A percentile compares a stretch with the other conserved stretches of the same genome.
Conservation (phyloP, 2,113 vertebrate species). For the Machaerirhynchus nigripectus region DNA sequence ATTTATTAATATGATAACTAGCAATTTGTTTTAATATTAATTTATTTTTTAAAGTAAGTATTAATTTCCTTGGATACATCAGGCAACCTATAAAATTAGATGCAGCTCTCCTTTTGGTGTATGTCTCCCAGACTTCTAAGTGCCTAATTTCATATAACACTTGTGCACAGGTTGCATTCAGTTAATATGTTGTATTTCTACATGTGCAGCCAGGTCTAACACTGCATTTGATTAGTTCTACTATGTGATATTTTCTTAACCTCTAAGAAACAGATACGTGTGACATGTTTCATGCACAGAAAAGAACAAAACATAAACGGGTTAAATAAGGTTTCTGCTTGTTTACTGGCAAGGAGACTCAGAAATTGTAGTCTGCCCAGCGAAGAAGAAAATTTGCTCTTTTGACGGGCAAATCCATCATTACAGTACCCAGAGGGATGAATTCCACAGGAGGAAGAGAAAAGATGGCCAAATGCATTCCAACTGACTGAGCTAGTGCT, state of each 20-base stretch:
- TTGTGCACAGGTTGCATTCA: neutral
- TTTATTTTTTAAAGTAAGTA: neutral
- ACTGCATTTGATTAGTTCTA: neutral
- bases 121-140: neutral
- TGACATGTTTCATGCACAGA: neutral
- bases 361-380: constrained; percentile 50
- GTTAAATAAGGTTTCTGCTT: constrained; percentile 54
- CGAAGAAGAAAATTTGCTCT: constrained; percentile 55
- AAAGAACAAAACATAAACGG: constrained; percentile 29
- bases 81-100: neutral
- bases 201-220: neutral
- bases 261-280: neutral
- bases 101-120: neutral
- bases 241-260: neutral
- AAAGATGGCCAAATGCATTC: constrained; percentile 51
- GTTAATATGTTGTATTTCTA: neutral
- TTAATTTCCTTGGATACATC: neutral
- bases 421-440: constrained; percentile 58
- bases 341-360: constrained; percentile 52
- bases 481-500: constrained; percentile 38
- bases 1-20: neutral
- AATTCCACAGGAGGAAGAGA: constrained; percentile 47
- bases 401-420: constrained; percentile 63
- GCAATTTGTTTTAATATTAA: neutral
- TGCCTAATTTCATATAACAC: neutral